These are phyloP conservation scores for Hydriomena furcata DNA, from an alignment of 2,888 invertebrate genomes.

Conservation along the genomic window DNA sequence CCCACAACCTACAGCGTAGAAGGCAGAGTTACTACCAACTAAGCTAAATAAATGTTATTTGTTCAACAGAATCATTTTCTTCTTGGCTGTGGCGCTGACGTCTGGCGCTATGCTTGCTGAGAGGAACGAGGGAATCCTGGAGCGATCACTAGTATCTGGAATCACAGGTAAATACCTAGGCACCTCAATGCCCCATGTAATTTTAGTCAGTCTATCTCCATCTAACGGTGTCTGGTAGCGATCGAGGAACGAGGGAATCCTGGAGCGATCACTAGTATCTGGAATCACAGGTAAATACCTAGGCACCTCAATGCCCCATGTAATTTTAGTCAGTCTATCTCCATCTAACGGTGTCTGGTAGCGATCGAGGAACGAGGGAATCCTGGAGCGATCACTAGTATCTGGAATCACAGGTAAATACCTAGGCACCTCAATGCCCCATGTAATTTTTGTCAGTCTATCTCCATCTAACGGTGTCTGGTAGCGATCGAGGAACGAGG, in stretches of 20 bases:
- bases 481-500: slow-evolving; percentile 94
- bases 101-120: slow-evolving; percentile 95
- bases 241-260: slow-evolving; percentile 93
- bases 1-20: too few relatives aligned
- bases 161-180: slow-evolving; percentile 85
- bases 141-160: slow-evolving; percentile 94
- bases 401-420: slow-evolving; percentile 89
- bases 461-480: too few relatives aligned
- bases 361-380: slow-evolving; percentile 94
- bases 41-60: not conserved
- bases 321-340: too few relatives aligned
- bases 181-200: too few relatives aligned
- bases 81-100: slow-evolving; percentile 96
- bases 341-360: too few relatives aligned
- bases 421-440: too few relatives aligned
- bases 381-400: slow-evolving; percentile 94
- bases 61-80: slow-evolving; percentile 91
- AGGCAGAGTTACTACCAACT: too few relatives aligned
- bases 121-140: slow-evolving; percentile 94
- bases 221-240: too few relatives aligned
- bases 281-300: slow-evolving; percentile 88
- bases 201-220: too few relatives aligned
- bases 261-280: slow-evolving; percentile 94
- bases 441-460: too few relatives aligned
- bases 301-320: too few relatives aligned